Conservation (phyloP, 35 echinoderm and acorn worm species). For the Apostichopus parvimensis region DNA sequence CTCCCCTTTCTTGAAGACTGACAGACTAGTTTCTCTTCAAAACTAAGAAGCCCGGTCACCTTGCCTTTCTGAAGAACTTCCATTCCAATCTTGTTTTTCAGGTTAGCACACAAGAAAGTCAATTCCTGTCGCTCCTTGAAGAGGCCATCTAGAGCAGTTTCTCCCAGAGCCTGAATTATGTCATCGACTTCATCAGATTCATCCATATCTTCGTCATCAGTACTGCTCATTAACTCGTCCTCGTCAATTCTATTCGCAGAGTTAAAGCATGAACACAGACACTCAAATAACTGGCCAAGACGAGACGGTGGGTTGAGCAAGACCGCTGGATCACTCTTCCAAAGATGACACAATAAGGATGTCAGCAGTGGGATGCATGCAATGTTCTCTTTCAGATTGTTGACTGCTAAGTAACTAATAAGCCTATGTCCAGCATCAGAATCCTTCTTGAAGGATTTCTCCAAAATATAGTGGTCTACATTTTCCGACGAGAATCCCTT, state of each 20-base stretch:
- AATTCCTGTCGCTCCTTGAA: conserved; percentile 16
- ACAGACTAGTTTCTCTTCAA: conserved; percentile 26
- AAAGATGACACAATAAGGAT: conserved; percentile 32
- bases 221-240: not conserved
- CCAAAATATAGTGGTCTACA: conserved; percentile 33
- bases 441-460: conserved; percentile 31
- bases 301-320: not conserved
- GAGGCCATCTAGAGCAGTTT: conserved; percentile 45
- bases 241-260: not conserved
- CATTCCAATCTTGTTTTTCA: not conserved
- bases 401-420: conserved; percentile 21
- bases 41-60: not conserved
- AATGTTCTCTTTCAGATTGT: conserved; percentile 43
- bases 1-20: not conserved
- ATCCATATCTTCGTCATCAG: conserved; percentile 16
- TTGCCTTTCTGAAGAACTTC: conserved; percentile 13
- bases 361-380: conserved; percentile 40
- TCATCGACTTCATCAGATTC: conserved; percentile 4
- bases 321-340: conserved; percentile 17
- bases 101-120: not conserved
- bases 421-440: conserved; percentile 13
- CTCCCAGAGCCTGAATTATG: conserved; percentile 5
- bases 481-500: conserved; percentile 47
- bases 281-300: conserved; percentile 33
- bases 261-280: conserved; percentile 22